phyloP scores from a whole-genome alignment of 2,888 invertebrate genomes.

The Tinea semifulvella region DNA sequence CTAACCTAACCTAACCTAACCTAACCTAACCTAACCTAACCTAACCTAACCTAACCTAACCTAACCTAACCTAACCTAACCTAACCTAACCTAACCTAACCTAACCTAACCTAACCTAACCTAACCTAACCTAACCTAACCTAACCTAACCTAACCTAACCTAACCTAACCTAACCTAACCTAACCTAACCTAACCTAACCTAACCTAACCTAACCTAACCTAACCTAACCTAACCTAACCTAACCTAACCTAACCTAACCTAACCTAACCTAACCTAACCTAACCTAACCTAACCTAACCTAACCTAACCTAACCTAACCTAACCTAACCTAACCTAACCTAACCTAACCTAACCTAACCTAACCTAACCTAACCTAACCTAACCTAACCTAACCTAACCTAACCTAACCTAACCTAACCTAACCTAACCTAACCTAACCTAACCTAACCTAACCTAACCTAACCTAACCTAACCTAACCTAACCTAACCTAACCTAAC shows the following conservation, averaged over 20 bases:
- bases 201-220: constrained; percentile 14
- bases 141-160: constrained; percentile 13
- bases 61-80: not conserved
- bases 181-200: constrained; percentile 14
- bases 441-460: constrained; percentile 14
- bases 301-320: constrained; percentile 13
- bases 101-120: constrained; percentile 12
- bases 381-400: constrained; percentile 13
- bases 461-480: constrained; percentile 14
- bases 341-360: constrained; percentile 15
- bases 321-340: constrained; percentile 13
- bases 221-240: constrained; percentile 15
- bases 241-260: constrained; percentile 14
- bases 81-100: not conserved
- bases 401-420: constrained; percentile 14
- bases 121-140: constrained; percentile 13
- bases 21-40: no score
- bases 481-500: constrained; percentile 12
- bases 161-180: constrained; percentile 14
- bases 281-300: constrained; percentile 13
- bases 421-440: constrained; percentile 13
- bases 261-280: constrained; percentile 15
- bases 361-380: constrained; percentile 14
- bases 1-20: not conserved
- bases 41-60: not conserved